Conservation (phyloP, 1,140 invertebrate species). For the Drosophila bipectinata region DNA sequence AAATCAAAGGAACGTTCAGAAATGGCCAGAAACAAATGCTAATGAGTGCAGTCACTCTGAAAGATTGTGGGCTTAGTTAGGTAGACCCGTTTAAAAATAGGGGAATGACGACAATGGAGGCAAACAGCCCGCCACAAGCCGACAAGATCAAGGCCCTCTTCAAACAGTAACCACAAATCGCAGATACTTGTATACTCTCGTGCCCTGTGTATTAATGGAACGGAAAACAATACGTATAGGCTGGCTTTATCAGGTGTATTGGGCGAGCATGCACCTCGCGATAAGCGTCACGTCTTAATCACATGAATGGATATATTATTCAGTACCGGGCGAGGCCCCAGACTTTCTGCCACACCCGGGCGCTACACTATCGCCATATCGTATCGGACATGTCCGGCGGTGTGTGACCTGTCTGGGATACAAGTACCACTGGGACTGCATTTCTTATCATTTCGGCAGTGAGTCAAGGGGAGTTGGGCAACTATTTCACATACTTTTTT, state of each 20-base stretch:
- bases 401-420: constrained; percentile 21
- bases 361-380: constrained; percentile 21
- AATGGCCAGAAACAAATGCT: constrained; percentile 57
- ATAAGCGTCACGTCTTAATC: constrained; percentile 61
- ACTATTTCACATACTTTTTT: background rate
- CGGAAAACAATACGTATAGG: background rate
- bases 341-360: background rate
- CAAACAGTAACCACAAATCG: constrained; percentile 34
- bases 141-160: constrained; percentile 41
- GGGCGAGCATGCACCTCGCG: constrained; percentile 26
- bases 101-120: constrained; percentile 42
- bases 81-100: constrained; percentile 23
- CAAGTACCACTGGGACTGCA: constrained; percentile 4
- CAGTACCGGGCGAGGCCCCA: background rate
- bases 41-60: constrained; percentile 73
- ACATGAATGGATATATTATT: constrained; percentile 60
- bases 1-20: constrained; percentile 25
- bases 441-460: constrained; percentile 23
- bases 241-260: constrained; percentile 59
- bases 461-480: background rate
- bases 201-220: constrained; percentile 3
- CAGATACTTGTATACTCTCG: constrained; percentile 5
- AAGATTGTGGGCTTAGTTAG: constrained; percentile 28
- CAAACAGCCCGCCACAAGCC: constrained; percentile 6
- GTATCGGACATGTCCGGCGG: constrained; percentile 44